Percentiles rank a stretch among this genome's conserved stretches.
Evolutionary conservation across 2,888 invertebrate species (phyloP).

Genomic region (Ormyrus nitidulus): DNA sequence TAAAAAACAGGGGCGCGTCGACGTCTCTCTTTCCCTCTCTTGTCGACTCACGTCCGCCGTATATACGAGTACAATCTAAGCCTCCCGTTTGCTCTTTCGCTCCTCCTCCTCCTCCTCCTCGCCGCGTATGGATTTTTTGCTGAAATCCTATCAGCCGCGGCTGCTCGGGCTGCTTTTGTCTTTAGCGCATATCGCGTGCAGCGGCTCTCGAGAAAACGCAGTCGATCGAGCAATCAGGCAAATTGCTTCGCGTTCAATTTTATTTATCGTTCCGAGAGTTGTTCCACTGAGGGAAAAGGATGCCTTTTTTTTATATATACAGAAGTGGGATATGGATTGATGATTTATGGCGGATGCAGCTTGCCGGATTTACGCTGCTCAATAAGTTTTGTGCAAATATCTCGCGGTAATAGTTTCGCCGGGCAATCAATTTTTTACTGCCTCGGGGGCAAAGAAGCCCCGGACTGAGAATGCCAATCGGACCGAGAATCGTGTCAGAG

Average conservation of each 20-base stretch:
- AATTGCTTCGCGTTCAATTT: conserved; percentile 35
- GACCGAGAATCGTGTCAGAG: too few species aligned
- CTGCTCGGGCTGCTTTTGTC: conserved; percentile 8
- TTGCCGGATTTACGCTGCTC: neutral
- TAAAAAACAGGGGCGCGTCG: neutral
- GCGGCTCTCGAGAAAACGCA: neutral
- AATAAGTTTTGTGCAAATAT: neutral
- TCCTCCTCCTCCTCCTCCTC: too few species aligned
- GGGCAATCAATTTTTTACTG: neutral
- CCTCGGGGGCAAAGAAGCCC: too few species aligned
- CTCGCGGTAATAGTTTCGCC: neutral
- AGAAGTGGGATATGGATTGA: neutral
- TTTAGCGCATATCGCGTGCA: neutral
- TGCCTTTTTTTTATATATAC: too few species aligned
- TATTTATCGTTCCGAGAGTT: conserved; percentile 34
- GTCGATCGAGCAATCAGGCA: conserved; percentile 17
- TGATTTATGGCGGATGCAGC: conserved; percentile 24
- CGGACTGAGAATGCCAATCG: too few species aligned
- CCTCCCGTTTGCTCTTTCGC: conserved; percentile 1
- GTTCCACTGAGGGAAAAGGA: too few species aligned
- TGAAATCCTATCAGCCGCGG: conserved; percentile 16
- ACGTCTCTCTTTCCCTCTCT: conserved; percentile 36
- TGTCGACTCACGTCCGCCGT: conserved; percentile 58
- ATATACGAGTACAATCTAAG: neutral
- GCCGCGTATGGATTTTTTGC: neutral